Percentiles rank a stretch among this genome's conserved stretches.
These are phyloP conservation scores for Torymus auratus DNA, from an alignment of 2,888 invertebrate genomes.

Conservation along the genomic window DNA sequence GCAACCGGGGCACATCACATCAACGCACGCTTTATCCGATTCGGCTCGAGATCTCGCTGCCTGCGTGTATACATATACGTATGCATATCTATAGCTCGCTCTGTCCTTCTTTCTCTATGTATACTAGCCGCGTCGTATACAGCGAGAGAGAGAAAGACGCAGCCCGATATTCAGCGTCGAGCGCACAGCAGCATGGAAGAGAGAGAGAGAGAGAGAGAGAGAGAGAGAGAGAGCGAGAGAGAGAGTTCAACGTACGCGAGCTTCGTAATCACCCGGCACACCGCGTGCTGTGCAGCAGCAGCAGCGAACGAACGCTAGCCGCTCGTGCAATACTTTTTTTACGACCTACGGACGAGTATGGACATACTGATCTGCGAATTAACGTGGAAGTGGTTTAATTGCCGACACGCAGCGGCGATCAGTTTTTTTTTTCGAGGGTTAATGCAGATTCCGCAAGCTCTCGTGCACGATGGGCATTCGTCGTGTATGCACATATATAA, in stretches of 20 bases:
- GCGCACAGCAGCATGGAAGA: neutral
- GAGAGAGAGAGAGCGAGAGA: slow-evolving; percentile 5
- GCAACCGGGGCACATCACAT: slow-evolving; percentile 14
- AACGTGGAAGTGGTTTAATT: no score
- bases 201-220: slow-evolving; percentile 35
- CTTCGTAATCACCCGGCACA: slow-evolving; percentile 36
- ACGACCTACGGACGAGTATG: slow-evolving; percentile 15
- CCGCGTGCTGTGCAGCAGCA: no score
- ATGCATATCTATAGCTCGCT: neutral
- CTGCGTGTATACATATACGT: no score
- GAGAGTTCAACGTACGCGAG: slow-evolving; percentile 51
- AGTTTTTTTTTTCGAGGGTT: no score
- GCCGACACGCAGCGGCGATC: no score
- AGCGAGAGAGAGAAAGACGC: no score
- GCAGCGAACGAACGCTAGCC: neutral
- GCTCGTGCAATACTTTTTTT: slow-evolving; percentile 38
- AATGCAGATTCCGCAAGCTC: no score
- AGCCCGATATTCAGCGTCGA: no score
- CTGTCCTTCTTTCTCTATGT: slow-evolving; percentile 4
- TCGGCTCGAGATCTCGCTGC: neutral
- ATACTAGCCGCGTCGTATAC: no score
- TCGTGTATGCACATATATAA: no score
- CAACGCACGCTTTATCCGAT: slow-evolving; percentile 17
- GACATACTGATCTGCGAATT: neutral
- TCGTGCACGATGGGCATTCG: no score